Evolutionary conservation across 2,888 invertebrate genomes (phyloP).

Genomic region (Drosophila kambysellisi): DNA sequence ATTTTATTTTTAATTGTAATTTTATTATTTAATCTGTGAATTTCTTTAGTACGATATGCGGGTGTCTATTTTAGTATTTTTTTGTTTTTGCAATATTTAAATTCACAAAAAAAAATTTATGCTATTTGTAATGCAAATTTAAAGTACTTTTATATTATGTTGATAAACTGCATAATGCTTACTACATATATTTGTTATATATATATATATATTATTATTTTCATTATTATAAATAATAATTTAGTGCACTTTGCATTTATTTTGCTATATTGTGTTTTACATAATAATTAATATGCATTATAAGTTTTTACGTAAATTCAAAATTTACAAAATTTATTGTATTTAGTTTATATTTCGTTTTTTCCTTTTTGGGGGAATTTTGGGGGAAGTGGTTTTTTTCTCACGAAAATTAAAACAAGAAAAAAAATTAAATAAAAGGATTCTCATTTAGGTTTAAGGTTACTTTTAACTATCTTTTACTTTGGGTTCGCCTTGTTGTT

Average conservation of each 20-base stretch:
- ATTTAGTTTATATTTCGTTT: constrained; percentile 44
- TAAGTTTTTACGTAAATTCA: constrained; percentile 69
- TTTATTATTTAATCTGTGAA: constrained; percentile 48
- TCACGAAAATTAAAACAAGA: constrained; percentile 30
- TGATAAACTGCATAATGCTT: constrained; percentile 66
- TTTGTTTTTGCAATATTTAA: constrained; percentile 59
- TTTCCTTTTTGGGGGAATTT: constrained; percentile 6
- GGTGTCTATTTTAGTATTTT: constrained; percentile 50
- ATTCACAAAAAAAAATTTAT: constrained; percentile 72
- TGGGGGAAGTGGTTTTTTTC: constrained; percentile 12
- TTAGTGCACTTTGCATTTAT: constrained; percentile 76
- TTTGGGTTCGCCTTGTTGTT: constrained; percentile 61
- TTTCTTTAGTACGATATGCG: constrained; percentile 75
- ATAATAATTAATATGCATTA: constrained; percentile 52
- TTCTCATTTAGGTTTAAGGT: constrained; percentile 8
- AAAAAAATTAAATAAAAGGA: constrained; percentile 16
- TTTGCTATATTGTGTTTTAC: constrained; percentile 70
- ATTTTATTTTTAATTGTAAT: constrained; percentile 37
- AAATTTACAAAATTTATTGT: constrained; percentile 77
- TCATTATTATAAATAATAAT: constrained; percentile 73
- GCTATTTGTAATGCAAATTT: constrained; percentile 74
- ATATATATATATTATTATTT: constrained; percentile 30
- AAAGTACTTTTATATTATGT: constrained; percentile 62
- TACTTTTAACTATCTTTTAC: constrained; percentile 75
- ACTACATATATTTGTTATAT: constrained; percentile 20